phyloP scores from a whole-genome alignment of 1,140 invertebrate genomes.

The Charaxes varanes region DNA sequence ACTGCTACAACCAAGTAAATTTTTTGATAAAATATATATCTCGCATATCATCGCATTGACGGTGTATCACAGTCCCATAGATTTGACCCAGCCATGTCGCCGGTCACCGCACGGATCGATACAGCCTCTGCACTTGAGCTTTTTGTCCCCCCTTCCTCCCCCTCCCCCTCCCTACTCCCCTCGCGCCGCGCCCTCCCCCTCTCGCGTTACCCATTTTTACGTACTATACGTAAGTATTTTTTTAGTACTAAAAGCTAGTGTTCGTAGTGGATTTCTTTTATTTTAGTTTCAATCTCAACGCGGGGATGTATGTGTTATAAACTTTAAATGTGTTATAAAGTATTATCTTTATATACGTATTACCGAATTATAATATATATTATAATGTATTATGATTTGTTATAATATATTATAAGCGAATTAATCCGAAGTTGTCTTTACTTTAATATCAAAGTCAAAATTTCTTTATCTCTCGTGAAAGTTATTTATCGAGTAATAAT shows the following conservation, averaged over 20 bases:
- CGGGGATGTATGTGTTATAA: constrained; percentile 6
- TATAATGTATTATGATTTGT: too few relatives aligned
- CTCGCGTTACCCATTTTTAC: constrained; percentile 43
- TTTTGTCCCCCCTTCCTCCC: constrained; percentile 38
- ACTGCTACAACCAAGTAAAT: too few relatives aligned
- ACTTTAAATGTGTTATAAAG: too few relatives aligned
- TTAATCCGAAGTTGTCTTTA: too few relatives aligned
- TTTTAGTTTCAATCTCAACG: constrained; percentile 13
- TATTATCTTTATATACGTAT: too few relatives aligned
- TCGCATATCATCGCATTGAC: constrained; percentile 18
- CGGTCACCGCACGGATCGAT: constrained; percentile 60
- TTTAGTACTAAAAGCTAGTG: constrained; percentile 7
- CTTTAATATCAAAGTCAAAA: too few relatives aligned
- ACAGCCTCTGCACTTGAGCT: constrained; percentile 70
- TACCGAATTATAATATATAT: too few relatives aligned
- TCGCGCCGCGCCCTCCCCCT: constrained; percentile 10
- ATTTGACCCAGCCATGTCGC: constrained; percentile 64
- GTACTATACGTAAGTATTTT: constrained; percentile 26
- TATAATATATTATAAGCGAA: too few relatives aligned
- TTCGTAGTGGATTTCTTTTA: constrained; percentile 1
- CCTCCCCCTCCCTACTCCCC: constrained; percentile 10
- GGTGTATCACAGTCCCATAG: constrained; percentile 6
- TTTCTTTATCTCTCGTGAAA: too few relatives aligned
- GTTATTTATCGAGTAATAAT: too few relatives aligned
- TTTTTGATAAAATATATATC: too few relatives aligned